Base-by-base conservation (phyloP, 1,140 invertebrate genomes). In the Nixonia krombeini region DNA sequence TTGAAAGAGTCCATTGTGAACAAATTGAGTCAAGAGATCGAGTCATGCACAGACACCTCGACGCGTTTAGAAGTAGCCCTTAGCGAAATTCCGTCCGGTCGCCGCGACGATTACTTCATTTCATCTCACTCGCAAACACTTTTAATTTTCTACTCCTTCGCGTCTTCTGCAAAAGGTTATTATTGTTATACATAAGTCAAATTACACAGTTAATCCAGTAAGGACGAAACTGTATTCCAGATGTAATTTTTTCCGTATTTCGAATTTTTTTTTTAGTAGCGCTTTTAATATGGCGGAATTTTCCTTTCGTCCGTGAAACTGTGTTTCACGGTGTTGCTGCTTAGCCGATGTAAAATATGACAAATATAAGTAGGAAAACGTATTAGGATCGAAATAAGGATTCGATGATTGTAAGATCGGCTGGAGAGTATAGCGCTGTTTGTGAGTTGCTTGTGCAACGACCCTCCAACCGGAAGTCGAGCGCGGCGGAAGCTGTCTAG, bases 1-100 rank as follows among this genome's bases (percentile, higher is more conserved):
- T 76, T 84, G 70, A 82, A 83, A 81, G 75, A 74, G 74, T 51
- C 75, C 73, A 84, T 84, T 84, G 81, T 84, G 73, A 78, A 81
- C 78, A 79, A 81, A 84, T 82, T 83, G 80, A 80, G 71, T 71
- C 70, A 70, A 74, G 68, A 74, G 53, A 58, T 62, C 52, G 53
- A 66, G 52, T 62, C 62, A 45, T 53, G 52, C 28, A 55, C 56
- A 47, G 52, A 62, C 65, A 68, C 65, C 65, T 70, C 49, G 46
- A 37, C 46, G 46, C 25, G 44, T 57, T 70, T 62, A 44, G 45
- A 70, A 70, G 50, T 67, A 56, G 21, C 46, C 52, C 64, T 56
- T 46, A 29, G 44, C 31, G 25, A 51, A 67, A 56, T 56, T 25
- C 21, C 33, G 46, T 57, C 37, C 64, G 29, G 33, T 38, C 52